A percentile compares a stretch with the other conserved stretches of the same genome.
phyloP scores from a whole-genome alignment of 2,113 vertebrate species.

The Parus major region DNA sequence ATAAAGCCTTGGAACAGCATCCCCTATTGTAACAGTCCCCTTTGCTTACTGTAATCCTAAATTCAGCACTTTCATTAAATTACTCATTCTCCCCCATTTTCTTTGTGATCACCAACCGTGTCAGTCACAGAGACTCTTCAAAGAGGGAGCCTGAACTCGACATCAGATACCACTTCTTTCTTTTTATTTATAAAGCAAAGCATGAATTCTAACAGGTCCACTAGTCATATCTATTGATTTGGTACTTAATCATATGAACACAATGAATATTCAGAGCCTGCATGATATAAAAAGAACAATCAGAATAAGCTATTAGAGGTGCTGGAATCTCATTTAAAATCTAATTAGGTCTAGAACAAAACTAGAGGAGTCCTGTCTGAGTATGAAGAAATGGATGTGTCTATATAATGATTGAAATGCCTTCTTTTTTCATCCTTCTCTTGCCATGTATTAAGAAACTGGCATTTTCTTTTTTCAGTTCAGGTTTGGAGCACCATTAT shows the following conservation, averaged over 20 bases:
- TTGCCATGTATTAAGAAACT: neutral
- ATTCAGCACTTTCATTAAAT: slow-evolving; percentile 29
- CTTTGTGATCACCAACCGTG: slow-evolving; percentile 25
- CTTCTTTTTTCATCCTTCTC: slow-evolving; percentile 22
- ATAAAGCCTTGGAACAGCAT: neutral
- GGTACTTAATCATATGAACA: slow-evolving; percentile 73
- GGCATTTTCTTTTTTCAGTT: neutral
- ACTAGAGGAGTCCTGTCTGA: slow-evolving; percentile 65
- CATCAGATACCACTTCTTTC: slow-evolving; percentile 52
- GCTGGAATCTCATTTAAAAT: slow-evolving; percentile 80
- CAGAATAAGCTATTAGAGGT: slow-evolving; percentile 80
- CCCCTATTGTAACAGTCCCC: neutral
- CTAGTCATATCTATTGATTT: slow-evolving; percentile 69
- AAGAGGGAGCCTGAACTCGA: slow-evolving; percentile 34
- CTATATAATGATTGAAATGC: slow-evolving; percentile 28
- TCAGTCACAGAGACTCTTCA: slow-evolving; percentile 11
- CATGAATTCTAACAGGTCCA: slow-evolving; percentile 61
- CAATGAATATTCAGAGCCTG: slow-evolving; percentile 74
- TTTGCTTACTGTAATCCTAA: slow-evolving; percentile 30
- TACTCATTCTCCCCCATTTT: slow-evolving; percentile 8
- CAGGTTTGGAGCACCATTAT: neutral
- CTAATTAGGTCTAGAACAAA: slow-evolving; percentile 77
- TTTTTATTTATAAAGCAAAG: slow-evolving; percentile 59
- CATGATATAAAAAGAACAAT: slow-evolving; percentile 81
- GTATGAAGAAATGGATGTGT: slow-evolving; percentile 65